Evolutionary conservation across 1,140 invertebrate species (phyloP).

Genomic region (Asobara japonica): DNA sequence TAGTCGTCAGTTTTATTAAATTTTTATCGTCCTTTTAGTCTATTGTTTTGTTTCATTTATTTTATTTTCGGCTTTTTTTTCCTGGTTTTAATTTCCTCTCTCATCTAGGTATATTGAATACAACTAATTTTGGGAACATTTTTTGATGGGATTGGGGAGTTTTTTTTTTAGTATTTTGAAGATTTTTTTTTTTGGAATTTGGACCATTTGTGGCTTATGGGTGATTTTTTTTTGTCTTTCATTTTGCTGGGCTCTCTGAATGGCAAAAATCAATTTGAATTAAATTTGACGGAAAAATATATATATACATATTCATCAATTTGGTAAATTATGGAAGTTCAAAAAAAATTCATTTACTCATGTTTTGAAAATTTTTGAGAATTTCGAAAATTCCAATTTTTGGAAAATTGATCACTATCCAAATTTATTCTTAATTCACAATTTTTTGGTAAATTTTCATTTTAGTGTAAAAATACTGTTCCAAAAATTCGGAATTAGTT

Average conservation of each 20-base stretch:
- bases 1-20: constrained; percentile 8
- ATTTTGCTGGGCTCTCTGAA: too few species aligned
- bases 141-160: not conserved
- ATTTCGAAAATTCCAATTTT: not conserved
- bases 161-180: not conserved
- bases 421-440: not conserved
- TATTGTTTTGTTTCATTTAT: constrained; percentile 1
- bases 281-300: too few species aligned
- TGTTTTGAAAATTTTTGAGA: not conserved
- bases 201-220: too few species aligned
- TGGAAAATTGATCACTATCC: too few species aligned
- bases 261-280: too few species aligned
- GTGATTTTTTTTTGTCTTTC: not conserved
- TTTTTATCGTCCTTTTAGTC: not conserved
- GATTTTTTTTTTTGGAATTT: not conserved
- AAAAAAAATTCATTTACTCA: not conserved
- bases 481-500: not conserved
- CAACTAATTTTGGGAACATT: constrained; percentile 1
- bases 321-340: too few species aligned
- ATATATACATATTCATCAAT: too few species aligned
- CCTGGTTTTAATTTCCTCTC: not conserved
- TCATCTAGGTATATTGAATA: constrained; percentile 64
- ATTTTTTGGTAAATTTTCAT: constrained; percentile 2
- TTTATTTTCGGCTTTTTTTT: constrained; percentile 18
- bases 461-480: not conserved